Conservation (phyloP, 2,888 invertebrate genomes). For the Drosophila gaucha region DNA sequence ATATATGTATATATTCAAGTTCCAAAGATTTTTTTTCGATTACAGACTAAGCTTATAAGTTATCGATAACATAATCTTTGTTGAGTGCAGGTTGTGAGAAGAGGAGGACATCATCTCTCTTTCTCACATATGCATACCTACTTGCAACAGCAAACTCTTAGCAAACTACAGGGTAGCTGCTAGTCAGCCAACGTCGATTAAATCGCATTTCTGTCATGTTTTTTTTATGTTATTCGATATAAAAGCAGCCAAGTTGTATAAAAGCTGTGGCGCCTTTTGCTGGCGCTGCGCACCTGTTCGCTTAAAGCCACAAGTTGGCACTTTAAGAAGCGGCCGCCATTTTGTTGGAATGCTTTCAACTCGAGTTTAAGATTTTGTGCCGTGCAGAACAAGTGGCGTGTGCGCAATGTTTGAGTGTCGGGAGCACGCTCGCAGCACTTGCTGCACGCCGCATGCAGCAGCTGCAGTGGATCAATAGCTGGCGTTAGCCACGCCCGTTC, state of each 20-base stretch:
- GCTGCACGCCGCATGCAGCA: conserved; percentile 62
- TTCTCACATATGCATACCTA: too few relatives aligned
- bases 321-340: conserved; percentile 82
- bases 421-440: conserved; percentile 16
- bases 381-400: conserved; percentile 11
- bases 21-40: too few relatives aligned
- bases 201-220: background rate
- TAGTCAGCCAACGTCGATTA: background rate
- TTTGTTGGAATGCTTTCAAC: conserved; percentile 60
- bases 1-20: too few relatives aligned
- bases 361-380: conserved; percentile 46
- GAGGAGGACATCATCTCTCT: too few relatives aligned
- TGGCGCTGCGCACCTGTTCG: conserved; percentile 78
- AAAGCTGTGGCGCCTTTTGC: conserved; percentile 2
- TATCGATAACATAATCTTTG: too few relatives aligned
- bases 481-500: conserved; percentile 66
- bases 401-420: conserved; percentile 21
- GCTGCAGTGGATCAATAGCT: conserved; percentile 78
- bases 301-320: conserved; percentile 82
- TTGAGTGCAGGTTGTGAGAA: too few relatives aligned
- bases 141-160: too few relatives aligned
- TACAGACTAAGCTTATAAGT: too few relatives aligned
- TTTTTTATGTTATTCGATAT: conserved; percentile 1
- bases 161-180: background rate
- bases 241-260: background rate